Evolutionary conservation across 2,888 invertebrate species (phyloP).

Genomic region (Synanthedon vespiformis): DNA sequence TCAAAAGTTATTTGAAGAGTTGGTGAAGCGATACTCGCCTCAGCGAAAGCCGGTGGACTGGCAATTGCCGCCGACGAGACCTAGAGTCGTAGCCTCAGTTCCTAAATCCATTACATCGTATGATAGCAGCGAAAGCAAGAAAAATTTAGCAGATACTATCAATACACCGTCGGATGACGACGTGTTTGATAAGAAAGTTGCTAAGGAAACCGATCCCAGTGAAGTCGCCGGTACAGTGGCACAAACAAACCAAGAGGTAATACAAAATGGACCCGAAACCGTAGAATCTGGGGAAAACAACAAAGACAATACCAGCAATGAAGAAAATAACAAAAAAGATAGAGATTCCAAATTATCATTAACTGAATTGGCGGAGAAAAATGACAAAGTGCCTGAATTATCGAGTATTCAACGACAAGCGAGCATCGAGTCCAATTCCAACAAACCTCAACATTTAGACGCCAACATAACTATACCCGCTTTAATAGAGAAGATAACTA

Average conservation of each 20-base stretch:
- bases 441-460: conserved; percentile 29
- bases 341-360: conserved; percentile 38
- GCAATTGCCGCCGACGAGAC: conserved; percentile 57
- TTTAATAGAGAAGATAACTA: conserved; percentile 51
- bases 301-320: conserved; percentile 10
- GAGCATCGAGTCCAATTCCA: conserved; percentile 40
- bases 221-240: conserved; percentile 6
- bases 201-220: conserved; percentile 6
- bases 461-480: conserved; percentile 48
- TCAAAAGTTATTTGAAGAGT: conserved; percentile 56
- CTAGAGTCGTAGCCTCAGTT: conserved; percentile 53
- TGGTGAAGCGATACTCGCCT: conserved; percentile 59
- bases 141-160: conserved; percentile 16
- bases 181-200: conserved; percentile 35
- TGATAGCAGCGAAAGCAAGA: conserved; percentile 31
- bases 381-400: conserved; percentile 51
- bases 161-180: conserved; percentile 41
- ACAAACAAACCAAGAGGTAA: conserved; percentile 21
- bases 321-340: conserved; percentile 13
- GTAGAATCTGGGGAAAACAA: background rate
- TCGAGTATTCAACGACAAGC: conserved; percentile 36
- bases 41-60: conserved; percentile 59
- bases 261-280: conserved; percentile 35
- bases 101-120: conserved; percentile 47
- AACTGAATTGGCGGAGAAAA: conserved; percentile 47